These are phyloP conservation scores for Ara ararauna DNA, from an alignment of 2,797 vertebrate species.

Conservation along the genomic window DNA sequence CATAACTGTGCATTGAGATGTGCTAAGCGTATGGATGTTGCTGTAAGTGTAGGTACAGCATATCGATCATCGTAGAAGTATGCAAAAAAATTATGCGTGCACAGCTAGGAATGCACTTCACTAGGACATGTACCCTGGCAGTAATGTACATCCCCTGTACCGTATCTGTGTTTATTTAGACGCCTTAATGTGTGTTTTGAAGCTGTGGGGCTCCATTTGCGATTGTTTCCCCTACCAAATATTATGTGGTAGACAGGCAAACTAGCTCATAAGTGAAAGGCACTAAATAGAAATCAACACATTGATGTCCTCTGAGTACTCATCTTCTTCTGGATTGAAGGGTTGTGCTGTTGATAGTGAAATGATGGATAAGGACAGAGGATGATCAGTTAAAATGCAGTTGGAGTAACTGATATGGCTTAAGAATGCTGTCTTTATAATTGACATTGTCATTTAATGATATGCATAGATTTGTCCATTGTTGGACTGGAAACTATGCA, in stretches of 20 bases:
- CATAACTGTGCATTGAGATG: not conserved
- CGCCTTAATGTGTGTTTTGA: not conserved
- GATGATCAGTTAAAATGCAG: slow-evolving; percentile 30
- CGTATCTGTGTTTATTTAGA: not conserved
- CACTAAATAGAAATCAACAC: not conserved
- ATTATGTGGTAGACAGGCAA: not conserved
- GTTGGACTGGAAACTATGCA: slow-evolving; percentile 29
- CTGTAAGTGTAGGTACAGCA: not conserved
- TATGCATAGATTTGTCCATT: slow-evolving; percentile 46
- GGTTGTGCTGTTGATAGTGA: not conserved
- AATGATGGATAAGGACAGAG: not conserved
- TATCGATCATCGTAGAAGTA: not conserved
- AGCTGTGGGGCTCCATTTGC: not conserved
- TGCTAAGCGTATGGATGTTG: not conserved
- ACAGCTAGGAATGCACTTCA: not conserved
- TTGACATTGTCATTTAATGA: slow-evolving; percentile 59
- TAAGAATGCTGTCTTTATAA: slow-evolving; percentile 56
- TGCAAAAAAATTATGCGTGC: not conserved
- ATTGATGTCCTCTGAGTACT: not conserved
- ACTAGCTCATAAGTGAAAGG: not conserved
- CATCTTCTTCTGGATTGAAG: not conserved
- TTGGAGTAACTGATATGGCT: slow-evolving; percentile 28
- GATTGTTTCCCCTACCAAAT: not conserved
- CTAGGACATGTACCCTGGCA: not conserved
- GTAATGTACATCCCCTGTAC: not conserved